These are phyloP conservation scores for Melieria crassipennis DNA, from an alignment of 2,888 invertebrate species.

Conservation along the genomic window DNA sequence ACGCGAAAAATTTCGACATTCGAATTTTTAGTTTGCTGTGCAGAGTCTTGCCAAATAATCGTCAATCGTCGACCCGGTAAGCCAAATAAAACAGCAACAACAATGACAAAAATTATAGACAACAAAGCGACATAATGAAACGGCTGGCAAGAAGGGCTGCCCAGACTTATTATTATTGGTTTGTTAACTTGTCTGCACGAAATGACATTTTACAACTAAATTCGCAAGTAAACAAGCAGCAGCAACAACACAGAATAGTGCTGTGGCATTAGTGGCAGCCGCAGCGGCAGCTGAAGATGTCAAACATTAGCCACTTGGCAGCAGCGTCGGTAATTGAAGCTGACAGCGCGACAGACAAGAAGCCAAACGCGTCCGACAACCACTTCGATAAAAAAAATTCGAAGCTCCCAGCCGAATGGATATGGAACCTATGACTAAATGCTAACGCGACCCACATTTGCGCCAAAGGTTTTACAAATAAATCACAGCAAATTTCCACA, in stretches of 20 bases:
- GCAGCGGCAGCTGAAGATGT: constrained; percentile 6
- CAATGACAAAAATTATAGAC: constrained; percentile 1
- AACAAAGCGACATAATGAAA: constrained; percentile 22
- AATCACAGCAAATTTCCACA: constrained; percentile 33
- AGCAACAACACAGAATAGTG: constrained; percentile 19
- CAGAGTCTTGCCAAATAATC: constrained; percentile 34
- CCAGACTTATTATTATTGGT: constrained; percentile 48
- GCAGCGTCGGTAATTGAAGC: constrained; percentile 22
- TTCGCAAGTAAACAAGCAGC: constrained; percentile 36
- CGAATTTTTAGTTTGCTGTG: constrained; percentile 33
- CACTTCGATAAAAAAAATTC: too few species aligned
- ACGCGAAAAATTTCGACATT: constrained; percentile 51
- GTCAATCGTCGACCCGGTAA: constrained; percentile 54
- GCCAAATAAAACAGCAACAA: constrained; percentile 23
- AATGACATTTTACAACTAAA: constrained; percentile 62
- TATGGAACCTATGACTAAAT: constrained; percentile 14
- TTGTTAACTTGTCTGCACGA: constrained; percentile 56
- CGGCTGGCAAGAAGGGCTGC: constrained; percentile 30
- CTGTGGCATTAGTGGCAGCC: constrained; percentile 13
- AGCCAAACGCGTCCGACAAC: too few species aligned
- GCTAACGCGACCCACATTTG: constrained; percentile 38
- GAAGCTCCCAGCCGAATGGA: too few species aligned
- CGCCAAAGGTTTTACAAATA: constrained; percentile 28
- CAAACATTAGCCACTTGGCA: constrained; percentile 19
- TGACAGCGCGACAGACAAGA: not conserved